Conservation (phyloP, 2,113 vertebrate genomes). For the Pangasianodon hypophthalmus region DNA sequence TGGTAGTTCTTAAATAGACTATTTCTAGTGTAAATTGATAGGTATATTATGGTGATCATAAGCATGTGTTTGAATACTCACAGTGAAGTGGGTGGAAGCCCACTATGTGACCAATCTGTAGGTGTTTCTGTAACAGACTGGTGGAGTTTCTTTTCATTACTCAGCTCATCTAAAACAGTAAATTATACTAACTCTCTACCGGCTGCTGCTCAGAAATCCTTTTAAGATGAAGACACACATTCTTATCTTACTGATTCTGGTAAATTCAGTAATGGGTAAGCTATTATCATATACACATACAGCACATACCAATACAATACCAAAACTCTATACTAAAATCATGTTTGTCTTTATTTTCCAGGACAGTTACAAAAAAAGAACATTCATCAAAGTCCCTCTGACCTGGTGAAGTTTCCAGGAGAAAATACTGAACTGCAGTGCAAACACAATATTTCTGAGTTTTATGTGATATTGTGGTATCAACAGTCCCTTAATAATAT, state of each 20-base stretch:
- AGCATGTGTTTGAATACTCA: neutral
- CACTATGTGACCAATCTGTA: neutral
- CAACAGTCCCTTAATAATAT: neutral
- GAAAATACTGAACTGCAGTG: too few relatives aligned
- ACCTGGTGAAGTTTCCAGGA: too few relatives aligned
- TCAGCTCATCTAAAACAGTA: neutral
- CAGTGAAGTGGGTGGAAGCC: neutral
- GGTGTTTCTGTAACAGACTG: neutral
- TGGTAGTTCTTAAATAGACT: neutral
- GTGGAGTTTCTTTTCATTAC: neutral
- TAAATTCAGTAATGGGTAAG: neutral
- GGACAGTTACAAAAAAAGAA: neutral
- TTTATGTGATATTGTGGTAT: constrained; percentile 10
- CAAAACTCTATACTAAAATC: neutral
- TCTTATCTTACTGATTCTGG: neutral
- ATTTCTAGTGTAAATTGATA: neutral
- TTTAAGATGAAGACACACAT: neutral
- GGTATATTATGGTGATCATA: neutral
- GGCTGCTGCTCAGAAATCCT: neutral
- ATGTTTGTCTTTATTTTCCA: neutral
- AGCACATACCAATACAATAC: neutral
- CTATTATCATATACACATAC: neutral
- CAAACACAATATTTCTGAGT: too few relatives aligned
- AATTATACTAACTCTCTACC: neutral
- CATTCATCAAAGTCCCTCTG: neutral